phyloP scores from a whole-genome alignment of 2,888 invertebrate genomes.

The Archips crataeganus region DNA sequence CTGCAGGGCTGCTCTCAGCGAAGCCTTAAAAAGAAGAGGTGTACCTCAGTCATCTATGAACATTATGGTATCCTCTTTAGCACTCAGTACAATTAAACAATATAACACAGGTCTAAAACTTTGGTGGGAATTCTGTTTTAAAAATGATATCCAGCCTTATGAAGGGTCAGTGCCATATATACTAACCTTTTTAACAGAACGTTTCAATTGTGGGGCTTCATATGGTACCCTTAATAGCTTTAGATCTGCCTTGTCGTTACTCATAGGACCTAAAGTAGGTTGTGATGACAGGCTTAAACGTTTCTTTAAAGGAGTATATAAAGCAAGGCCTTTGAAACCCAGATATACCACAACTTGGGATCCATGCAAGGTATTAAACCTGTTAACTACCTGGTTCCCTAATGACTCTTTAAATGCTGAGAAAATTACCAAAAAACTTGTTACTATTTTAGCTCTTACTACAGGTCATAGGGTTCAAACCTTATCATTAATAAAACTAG shows the following conservation, averaged over 20 bases:
- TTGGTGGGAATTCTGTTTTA: neutral
- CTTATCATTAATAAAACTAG: neutral
- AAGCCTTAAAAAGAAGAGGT: neutral
- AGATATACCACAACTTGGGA: neutral
- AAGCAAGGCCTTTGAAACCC: neutral
- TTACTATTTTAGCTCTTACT: neutral
- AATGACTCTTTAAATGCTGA: neutral
- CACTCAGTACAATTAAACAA: neutral
- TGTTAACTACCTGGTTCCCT: neutral
- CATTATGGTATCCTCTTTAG: neutral
- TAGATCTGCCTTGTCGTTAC: conserved; percentile 1
- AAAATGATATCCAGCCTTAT: neutral
- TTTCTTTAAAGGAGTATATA: neutral
- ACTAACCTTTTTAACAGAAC: neutral
- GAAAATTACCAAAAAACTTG: neutral
- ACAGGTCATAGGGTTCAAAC: neutral
- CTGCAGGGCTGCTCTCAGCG: conserved; percentile 12
- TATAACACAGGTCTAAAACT: neutral
- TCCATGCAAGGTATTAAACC: neutral
- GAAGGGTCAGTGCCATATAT: neutral
- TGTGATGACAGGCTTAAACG: neutral
- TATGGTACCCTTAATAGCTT: neutral
- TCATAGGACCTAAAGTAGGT: neutral
- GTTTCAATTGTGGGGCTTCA: neutral
- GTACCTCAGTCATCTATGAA: neutral